Conservation (phyloP, 1,140 invertebrate genomes). For the Polypedilum pembai region DNA sequence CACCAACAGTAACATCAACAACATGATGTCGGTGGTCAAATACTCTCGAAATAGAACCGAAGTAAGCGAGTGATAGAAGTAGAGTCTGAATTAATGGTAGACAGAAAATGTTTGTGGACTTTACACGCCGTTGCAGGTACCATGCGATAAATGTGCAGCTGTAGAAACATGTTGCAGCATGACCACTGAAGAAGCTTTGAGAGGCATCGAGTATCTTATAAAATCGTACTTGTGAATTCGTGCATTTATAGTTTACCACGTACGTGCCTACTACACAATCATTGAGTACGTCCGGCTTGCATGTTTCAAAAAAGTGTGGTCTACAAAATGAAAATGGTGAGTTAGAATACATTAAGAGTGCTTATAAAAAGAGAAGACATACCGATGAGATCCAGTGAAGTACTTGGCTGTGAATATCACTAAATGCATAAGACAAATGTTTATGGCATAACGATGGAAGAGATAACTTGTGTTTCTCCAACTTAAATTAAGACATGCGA, state of each 20-base stretch:
- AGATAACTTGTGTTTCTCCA: background rate
- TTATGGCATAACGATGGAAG: background rate
- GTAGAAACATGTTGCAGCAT: background rate
- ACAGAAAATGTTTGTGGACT: background rate
- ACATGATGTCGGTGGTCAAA: background rate
- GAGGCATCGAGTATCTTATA: background rate
- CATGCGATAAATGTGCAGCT: constrained; percentile 4
- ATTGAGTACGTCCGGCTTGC: background rate
- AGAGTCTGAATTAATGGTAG: background rate
- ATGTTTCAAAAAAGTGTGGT: constrained; percentile 6
- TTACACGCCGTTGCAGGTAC: background rate
- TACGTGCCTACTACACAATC: background rate
- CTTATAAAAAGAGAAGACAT: background rate
- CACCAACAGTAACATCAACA: background rate
- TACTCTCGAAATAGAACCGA: background rate
- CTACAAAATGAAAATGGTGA: background rate
- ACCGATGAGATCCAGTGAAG: background rate
- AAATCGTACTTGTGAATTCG: background rate
- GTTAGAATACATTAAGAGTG: background rate
- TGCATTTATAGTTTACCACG: background rate
- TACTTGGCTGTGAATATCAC: background rate
- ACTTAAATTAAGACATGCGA: background rate
- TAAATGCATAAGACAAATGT: background rate
- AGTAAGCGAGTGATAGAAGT: background rate
- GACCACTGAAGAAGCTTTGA: constrained; percentile 1